Evolutionary conservation across 2,113 vertebrate species (phyloP).

Genomic region (Zosterops pallidus): DNA sequence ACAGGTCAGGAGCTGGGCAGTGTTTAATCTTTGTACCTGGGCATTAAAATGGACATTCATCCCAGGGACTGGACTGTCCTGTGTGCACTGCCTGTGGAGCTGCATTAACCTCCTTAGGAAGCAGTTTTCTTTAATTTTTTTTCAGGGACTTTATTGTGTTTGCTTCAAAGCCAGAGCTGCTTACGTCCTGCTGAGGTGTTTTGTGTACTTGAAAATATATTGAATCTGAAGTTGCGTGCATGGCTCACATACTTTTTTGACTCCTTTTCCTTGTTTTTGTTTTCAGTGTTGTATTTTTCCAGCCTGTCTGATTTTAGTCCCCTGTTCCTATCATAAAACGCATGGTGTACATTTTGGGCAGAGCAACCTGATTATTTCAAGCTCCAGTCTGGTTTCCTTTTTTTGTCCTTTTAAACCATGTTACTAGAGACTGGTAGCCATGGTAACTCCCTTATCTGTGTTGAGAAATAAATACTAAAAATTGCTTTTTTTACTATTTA

Average conservation of each 20-base stretch:
- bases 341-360: not conserved
- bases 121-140: not conserved
- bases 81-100: not conserved
- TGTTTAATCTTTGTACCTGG: not conserved
- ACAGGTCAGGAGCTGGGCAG: not conserved
- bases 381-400: conserved; percentile 21
- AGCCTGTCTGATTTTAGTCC: not conserved
- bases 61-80: not conserved
- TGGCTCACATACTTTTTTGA: not conserved
- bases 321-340: not conserved
- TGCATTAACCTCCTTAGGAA: not conserved
- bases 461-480: conserved; percentile 65
- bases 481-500: conserved; percentile 45
- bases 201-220: not conserved
- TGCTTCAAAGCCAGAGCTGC: not conserved
- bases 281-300: conserved; percentile 16
- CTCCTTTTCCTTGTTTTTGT: not conserved
- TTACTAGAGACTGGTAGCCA: conserved; percentile 7
- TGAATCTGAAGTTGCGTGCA: not conserved
- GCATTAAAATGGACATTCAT: not conserved
- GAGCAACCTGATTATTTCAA: not conserved
- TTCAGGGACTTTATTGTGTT: not conserved
- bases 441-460: conserved; percentile 39
- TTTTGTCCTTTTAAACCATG: not conserved
- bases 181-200: not conserved